These are phyloP conservation scores for Anhinga rufa DNA, from an alignment of 2,113 vertebrate genomes.

Conservation along the genomic window DNA sequence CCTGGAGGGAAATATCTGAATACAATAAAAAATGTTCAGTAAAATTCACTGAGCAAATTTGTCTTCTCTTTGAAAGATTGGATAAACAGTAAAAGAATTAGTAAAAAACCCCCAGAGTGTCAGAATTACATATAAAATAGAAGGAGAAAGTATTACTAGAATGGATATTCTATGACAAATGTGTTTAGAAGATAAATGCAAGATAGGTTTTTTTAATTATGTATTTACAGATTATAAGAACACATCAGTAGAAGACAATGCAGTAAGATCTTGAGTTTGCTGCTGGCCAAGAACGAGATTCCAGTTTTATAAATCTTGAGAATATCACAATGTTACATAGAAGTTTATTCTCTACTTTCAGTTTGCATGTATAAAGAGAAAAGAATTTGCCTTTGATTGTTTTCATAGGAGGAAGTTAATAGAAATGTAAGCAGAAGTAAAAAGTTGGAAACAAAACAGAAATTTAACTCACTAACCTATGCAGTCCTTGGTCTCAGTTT, in stretches of 20 bases:
- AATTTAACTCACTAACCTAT: background rate
- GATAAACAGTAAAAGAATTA: background rate
- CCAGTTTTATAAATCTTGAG: background rate
- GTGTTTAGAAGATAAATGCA: background rate
- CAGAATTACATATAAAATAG: background rate
- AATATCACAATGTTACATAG: background rate
- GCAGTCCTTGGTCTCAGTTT: background rate
- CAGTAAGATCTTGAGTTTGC: background rate
- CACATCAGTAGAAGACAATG: background rate
- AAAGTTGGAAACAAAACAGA: background rate
- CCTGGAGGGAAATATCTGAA: background rate
- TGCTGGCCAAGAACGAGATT: background rate
- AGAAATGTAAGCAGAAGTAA: background rate
- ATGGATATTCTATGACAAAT: background rate
- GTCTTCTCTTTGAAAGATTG: background rate
- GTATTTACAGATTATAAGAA: background rate
- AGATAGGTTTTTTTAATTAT: background rate
- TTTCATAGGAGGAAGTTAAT: background rate
- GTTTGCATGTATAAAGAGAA: background rate
- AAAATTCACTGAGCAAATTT: rapidly evolving
- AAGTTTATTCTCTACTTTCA: background rate
- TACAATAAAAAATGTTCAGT: background rate
- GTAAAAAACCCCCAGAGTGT: background rate
- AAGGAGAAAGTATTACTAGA: background rate
- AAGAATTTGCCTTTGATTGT: background rate